Evolutionary conservation across 2,888 invertebrate genomes (phyloP), one percentile per base, ranked within the genome.

Genomic region (Noctua janthe): DNA sequence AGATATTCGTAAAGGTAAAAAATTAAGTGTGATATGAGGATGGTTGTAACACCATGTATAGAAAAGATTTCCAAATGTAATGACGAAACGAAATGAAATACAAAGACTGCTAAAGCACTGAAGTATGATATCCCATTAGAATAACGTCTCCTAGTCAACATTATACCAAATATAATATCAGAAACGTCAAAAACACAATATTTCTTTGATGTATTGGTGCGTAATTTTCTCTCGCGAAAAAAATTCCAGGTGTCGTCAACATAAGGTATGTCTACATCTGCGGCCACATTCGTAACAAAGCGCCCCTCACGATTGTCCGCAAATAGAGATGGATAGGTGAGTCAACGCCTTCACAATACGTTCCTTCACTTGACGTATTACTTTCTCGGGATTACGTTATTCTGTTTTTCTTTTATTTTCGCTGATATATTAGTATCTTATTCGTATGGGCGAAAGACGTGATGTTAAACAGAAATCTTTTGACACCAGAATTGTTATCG

Each of bases 311-410:
- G 66, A 75, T 85, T 85, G 88, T 88, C 88, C 88, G 72, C 54
- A 76, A 87, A 86, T 81, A 78, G 62, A 88, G 85, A 86, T 73
- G 77, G 81, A 86, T 88, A n/a, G 72, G 56, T 78, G 85, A 81
- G 70, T 81, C 88, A 71, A 78, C 82, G 66, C 86, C 67, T 88
- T 71, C 51, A 71, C 85, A 76, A 77, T 77, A 69, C 64, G 64
- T 80, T 76, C 39, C 56, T 56, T 71, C 69, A 69, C 73, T 84
- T 85, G 80, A 85, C 74, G 74, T 85, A 85, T 87, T 84, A 80
- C 84, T 84, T 87, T 85, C 74, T 69, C 56, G 67, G 80, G 67
- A 81, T 85, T 81, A 73, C 66, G 39, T 71, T 71, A 77, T 81
- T 80, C 47, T 43, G 39, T 84, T 78, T 86, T 84, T 47, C 69